Evolutionary conservation across 2,113 vertebrate genomes (phyloP).

Genomic region (Saccopteryx bilineata): DNA sequence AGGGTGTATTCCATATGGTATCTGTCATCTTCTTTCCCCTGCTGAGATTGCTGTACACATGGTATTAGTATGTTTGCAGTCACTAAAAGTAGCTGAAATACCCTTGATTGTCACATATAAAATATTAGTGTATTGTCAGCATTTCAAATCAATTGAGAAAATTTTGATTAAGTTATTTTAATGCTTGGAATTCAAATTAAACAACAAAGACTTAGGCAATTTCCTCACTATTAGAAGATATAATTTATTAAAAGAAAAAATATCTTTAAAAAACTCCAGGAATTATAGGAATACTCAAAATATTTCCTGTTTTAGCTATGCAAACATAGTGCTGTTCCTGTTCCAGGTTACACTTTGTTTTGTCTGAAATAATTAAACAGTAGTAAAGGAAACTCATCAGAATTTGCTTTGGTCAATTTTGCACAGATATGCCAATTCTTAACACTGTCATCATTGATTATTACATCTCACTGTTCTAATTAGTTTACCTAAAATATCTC

Average conservation of each 20-base stretch:
- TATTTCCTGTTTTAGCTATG: not conserved
- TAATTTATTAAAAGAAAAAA: slow-evolving; percentile 42
- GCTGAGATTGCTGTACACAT: not conserved
- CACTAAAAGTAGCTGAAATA: slow-evolving; percentile 62
- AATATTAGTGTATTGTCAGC: slow-evolving; percentile 67
- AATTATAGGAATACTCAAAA: not conserved
- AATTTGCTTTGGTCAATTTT: not conserved
- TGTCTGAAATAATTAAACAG: slow-evolving; percentile 1
- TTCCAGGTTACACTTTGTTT: not conserved
- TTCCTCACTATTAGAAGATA: not conserved
- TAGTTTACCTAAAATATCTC: not conserved
- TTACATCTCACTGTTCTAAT: not conserved
- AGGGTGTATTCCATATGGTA: not conserved
- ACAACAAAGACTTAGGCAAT: not conserved
- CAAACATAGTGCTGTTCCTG: not conserved
- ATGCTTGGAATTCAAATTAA: slow-evolving; percentile 44
- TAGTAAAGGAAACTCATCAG: not conserved
- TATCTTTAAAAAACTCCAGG: not conserved
- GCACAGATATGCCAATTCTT: not conserved
- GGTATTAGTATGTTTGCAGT: slow-evolving; percentile 69
- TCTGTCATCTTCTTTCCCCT: not conserved
- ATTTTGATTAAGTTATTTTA: slow-evolving; percentile 56
- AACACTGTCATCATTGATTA: not conserved
- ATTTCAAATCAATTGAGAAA: slow-evolving; percentile 65
- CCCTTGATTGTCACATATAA: not conserved